phyloP scores from a whole-genome alignment of 1,140 invertebrate species.

The Zaprionus gabonicus region DNA sequence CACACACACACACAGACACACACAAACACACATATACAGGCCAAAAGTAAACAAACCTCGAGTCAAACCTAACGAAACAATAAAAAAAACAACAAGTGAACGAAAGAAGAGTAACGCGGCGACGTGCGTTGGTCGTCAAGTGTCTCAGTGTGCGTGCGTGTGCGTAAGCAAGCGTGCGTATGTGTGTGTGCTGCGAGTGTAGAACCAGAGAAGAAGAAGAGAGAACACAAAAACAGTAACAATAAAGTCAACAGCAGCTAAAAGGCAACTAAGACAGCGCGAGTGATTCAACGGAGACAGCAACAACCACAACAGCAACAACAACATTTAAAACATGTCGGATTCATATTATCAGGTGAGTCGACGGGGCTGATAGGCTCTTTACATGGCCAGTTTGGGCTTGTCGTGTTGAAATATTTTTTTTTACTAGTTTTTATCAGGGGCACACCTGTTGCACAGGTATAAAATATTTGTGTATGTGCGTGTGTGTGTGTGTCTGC shows the following conservation, averaged over 20 bases:
- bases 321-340: slow-evolving; percentile 67
- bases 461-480: background rate
- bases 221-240: slow-evolving; percentile 47
- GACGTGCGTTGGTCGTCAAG: slow-evolving; percentile 45
- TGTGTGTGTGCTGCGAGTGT: slow-evolving; percentile 46
- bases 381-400: slow-evolving; percentile 36
- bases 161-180: slow-evolving; percentile 35
- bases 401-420: slow-evolving; percentile 3
- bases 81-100: slow-evolving; percentile 18
- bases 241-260: slow-evolving; percentile 43
- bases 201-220: slow-evolving; percentile 38
- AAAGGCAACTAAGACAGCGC: slow-evolving; percentile 35
- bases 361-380: slow-evolving; percentile 33
- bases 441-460: slow-evolving; percentile 44
- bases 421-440: slow-evolving; percentile 33
- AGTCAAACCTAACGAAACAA: slow-evolving; percentile 55
- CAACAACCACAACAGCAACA: slow-evolving; percentile 11
- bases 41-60: slow-evolving; percentile 51
- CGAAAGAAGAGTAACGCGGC: slow-evolving; percentile 38
- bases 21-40: background rate
- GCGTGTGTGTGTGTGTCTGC: background rate
- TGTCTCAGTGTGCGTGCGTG: slow-evolving; percentile 35
- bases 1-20: slow-evolving; percentile 25
- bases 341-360: slow-evolving; percentile 82
- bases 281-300: slow-evolving; percentile 65